Evolutionary conservation across 2,888 invertebrate genomes (phyloP).

Genomic region (Pseudococcus jackbeardsleyi): DNA sequence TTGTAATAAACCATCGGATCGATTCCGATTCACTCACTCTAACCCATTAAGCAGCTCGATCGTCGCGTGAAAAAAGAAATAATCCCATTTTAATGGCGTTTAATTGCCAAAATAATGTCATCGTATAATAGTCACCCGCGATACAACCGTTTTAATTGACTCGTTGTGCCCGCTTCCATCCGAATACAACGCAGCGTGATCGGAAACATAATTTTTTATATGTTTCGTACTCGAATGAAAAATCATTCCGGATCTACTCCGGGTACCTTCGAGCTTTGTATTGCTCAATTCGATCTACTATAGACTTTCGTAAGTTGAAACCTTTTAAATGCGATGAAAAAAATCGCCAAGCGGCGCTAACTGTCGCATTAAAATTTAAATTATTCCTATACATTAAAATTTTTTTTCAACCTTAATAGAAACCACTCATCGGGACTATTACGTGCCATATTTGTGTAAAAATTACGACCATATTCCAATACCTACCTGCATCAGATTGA

Average conservation of each 20-base stretch:
- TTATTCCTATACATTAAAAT: conserved; percentile 23
- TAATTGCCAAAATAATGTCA: conserved; percentile 44
- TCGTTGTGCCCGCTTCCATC: background rate
- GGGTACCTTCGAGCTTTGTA: no score
- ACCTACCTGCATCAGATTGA: background rate
- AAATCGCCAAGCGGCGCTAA: background rate
- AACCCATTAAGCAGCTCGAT: background rate
- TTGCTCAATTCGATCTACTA: background rate
- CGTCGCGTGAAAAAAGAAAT: conserved; percentile 25
- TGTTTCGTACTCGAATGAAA: background rate
- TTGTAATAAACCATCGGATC: background rate
- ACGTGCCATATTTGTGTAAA: background rate
- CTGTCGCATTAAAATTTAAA: conserved; percentile 30
- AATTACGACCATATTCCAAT: background rate
- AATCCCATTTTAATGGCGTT: conserved; percentile 38
- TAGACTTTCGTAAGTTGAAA: background rate
- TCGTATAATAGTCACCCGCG: background rate
- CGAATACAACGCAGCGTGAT: background rate
- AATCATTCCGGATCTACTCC: background rate
- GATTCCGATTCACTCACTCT: background rate
- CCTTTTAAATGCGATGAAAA: background rate
- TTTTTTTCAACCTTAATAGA: background rate
- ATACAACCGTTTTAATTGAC: conserved; percentile 18
- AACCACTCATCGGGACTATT: conserved; percentile 15
- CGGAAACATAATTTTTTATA: conserved; percentile 8